Percentiles rank a stretch among this genome's conserved stretches.
Evolutionary conservation across 2,113 vertebrate species (phyloP).

Genomic region (Acinonyx jubatus): DNA sequence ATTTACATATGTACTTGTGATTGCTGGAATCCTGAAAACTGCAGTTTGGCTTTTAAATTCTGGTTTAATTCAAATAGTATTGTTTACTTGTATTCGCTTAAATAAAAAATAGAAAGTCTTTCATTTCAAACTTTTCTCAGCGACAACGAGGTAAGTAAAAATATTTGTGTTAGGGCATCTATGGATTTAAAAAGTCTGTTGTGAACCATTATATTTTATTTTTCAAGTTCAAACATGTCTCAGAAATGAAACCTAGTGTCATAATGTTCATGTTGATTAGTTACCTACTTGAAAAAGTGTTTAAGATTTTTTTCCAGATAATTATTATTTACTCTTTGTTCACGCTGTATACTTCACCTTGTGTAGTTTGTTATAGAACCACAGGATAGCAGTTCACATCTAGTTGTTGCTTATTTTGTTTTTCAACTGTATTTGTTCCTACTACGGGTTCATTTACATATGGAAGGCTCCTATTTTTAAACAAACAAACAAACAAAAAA

Average conservation of each 20-base stretch:
- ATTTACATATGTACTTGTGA: background rate
- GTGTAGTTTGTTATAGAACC: slow-evolving; percentile 10
- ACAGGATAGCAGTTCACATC: background rate
- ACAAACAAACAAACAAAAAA: slow-evolving; percentile 40
- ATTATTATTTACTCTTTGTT: slow-evolving; percentile 25
- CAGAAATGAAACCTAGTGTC: background rate
- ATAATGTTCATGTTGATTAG: slow-evolving; percentile 22
- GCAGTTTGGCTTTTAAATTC: slow-evolving; percentile 29
- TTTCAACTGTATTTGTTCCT: slow-evolving; percentile 26
- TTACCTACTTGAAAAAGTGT: background rate
- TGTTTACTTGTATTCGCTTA: slow-evolving; percentile 31
- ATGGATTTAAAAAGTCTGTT: slow-evolving; percentile 4
- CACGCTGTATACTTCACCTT: background rate
- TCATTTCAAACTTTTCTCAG: slow-evolving; percentile 49
- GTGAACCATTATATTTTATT: slow-evolving; percentile 26
- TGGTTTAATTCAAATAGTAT: slow-evolving; percentile 36
- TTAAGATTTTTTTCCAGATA: background rate
- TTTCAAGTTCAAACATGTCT: slow-evolving; percentile 49
- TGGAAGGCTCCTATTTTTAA: slow-evolving; percentile 34
- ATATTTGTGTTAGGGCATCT: background rate
- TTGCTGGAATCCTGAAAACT: slow-evolving; percentile 43
- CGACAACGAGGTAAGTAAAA: slow-evolving; percentile 47
- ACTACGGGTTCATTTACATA: background rate
- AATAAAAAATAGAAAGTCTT: slow-evolving; percentile 46
- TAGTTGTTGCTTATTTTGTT: slow-evolving; percentile 34